Base-by-base conservation (phyloP, 2,888 invertebrate genomes). In the Shargacucullia verbasci region DNA sequence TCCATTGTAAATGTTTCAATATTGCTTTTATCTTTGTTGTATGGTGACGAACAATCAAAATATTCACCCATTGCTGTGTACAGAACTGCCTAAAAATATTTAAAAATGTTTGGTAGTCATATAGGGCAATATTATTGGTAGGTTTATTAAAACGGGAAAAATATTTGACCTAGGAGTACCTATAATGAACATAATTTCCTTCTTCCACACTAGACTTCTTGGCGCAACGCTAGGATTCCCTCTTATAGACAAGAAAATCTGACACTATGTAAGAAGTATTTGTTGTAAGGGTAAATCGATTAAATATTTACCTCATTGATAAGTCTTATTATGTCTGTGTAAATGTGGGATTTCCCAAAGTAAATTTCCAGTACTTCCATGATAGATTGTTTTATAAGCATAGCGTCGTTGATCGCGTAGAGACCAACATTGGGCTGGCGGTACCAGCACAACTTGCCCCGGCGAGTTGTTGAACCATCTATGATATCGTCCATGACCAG, bases 401-500 rank as follows among this genome's bases (percentile, higher is more conserved):
- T 10, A 27, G 39, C 8, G 10, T 67, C 67, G 7, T 72, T 74
- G 15, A 71, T 11, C 3, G 66, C 67, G 2, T 8, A 38, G 0
- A 49, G 0, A 8, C 65, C 71, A 6, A 58, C 12, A 15, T 59
- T 27, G 4, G 33, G 39, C 14, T 41, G 41, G 0, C 35, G 52
- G 25, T 67, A 40, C 67, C 67, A 67, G 20, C 71, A 65, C 0
- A 41, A 39, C 10, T 65, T 70, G 4, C 59, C 66, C 0, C 46
- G 71, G 2, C 67, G 49, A 5, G 12, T 48, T 3, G 20, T 58
- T 10, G 2, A 65, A 1, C 1, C 8, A 12, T 67, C 59, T 14
- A 37, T 8, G 10, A 70, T 43, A 37, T 70, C 67, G 25, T 67
- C 71, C n/a, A 58, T 0, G 20, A 67, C 11, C 9, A 46, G 0